Percentiles rank a stretch among this genome's conserved stretches.
Evolutionary conservation across 2,888 invertebrate genomes (phyloP).

Genomic region (Himalopsyche anomala): DNA sequence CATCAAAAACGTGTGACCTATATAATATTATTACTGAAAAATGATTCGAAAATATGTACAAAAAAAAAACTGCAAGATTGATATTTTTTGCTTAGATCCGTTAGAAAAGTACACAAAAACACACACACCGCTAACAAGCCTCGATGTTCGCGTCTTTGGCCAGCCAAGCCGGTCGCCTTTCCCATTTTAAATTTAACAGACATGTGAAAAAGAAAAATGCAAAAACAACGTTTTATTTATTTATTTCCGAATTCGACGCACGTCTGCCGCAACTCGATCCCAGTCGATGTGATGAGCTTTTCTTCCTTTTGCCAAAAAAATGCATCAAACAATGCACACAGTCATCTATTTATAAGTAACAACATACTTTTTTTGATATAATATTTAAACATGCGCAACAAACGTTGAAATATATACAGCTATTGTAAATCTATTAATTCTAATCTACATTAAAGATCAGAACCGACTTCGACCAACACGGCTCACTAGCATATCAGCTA

Average conservation of each 20-base stretch:
- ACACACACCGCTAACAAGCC: neutral
- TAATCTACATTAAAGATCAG: too few species aligned
- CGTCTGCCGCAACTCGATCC: constrained; percentile 22
- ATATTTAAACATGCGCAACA: too few species aligned
- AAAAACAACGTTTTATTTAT: neutral
- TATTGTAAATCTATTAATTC: too few species aligned
- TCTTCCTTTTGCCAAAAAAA: neutral
- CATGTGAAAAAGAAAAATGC: neutral
- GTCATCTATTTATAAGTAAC: neutral
- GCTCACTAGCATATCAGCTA: too few species aligned
- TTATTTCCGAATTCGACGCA: constrained; percentile 29
- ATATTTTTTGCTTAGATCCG: neutral
- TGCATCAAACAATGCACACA: neutral
- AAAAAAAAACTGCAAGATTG: neutral
- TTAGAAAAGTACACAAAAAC: neutral
- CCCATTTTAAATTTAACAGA: neutral
- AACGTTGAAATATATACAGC: too few species aligned
- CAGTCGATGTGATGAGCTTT: neutral
- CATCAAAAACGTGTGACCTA: neutral
- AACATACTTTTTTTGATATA: too few species aligned
- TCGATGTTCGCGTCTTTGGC: neutral
- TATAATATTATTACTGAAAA: neutral
- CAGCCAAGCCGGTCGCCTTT: neutral
- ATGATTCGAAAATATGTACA: neutral
- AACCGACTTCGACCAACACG: too few species aligned